A percentile compares a stretch with the other conserved stretches of the same genome.
Conservation (phyloP, 2,797 vertebrate genomes). For the Mormyrus proboscirostris region DNA sequence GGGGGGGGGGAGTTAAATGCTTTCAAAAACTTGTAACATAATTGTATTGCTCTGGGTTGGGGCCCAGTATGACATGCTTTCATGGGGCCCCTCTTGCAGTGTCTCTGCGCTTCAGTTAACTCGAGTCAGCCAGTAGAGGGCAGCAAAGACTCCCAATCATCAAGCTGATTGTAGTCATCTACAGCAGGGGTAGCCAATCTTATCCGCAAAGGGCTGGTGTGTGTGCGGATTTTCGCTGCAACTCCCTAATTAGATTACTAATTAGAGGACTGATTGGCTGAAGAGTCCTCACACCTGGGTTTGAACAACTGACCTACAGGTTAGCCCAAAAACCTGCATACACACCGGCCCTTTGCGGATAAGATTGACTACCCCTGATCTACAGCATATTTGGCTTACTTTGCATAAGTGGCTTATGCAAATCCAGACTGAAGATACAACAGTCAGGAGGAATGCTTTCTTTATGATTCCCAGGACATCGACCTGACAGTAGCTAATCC, state of each 20-base stretch:
- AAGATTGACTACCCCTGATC: too few relatives aligned
- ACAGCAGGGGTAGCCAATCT: too few relatives aligned
- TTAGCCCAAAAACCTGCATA: too few relatives aligned
- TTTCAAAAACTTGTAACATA: not conserved
- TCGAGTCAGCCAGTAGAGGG: not conserved
- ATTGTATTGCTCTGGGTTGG: not conserved
- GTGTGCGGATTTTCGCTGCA: too few relatives aligned
- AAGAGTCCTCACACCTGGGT: too few relatives aligned
- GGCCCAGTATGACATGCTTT: not conserved
- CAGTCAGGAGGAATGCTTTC: not conserved
- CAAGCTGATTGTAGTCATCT: not conserved
- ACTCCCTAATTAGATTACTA: too few relatives aligned
- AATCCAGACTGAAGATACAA: not conserved
- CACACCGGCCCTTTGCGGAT: too few relatives aligned
- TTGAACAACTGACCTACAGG: too few relatives aligned
- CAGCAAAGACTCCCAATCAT: not conserved
- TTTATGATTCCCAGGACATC: not conserved
- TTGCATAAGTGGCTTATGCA: not conserved
- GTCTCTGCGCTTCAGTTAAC: not conserved
- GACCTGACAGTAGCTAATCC: not conserved
- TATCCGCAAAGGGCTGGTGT: too few relatives aligned
- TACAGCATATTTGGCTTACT: too few relatives aligned
- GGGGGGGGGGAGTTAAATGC: not conserved
- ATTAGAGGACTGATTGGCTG: too few relatives aligned
- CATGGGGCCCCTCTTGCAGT: not conserved